Evolutionary conservation across 1,140 invertebrate species (phyloP).

Genomic region (Heliconius himera): DNA sequence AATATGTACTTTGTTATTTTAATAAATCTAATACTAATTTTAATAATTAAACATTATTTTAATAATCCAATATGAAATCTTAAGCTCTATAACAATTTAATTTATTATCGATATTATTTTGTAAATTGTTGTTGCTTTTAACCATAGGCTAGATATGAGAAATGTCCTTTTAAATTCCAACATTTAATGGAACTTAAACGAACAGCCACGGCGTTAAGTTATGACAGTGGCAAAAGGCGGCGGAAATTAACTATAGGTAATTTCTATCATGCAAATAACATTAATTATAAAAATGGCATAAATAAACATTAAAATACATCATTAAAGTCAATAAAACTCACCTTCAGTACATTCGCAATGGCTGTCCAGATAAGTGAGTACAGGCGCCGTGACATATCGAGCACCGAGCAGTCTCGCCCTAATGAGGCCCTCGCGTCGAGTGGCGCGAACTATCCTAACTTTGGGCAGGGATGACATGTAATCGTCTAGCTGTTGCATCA

Average conservation of each 20-base stretch:
- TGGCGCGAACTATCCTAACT: constrained; percentile 93
- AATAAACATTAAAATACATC: neutral
- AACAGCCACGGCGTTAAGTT: too few species aligned
- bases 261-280: too few species aligned
- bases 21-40: neutral
- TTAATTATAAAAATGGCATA: neutral
- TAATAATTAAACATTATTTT: too few species aligned
- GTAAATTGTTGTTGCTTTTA: too few species aligned
- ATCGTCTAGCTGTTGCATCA: constrained; percentile 95
- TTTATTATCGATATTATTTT: too few species aligned
- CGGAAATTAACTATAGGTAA: too few species aligned
- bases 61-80: too few species aligned
- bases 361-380: constrained; percentile 98
- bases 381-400: constrained; percentile 91
- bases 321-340: constrained; percentile 55
- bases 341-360: constrained; percentile 98
- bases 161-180: too few species aligned
- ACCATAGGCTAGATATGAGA: too few species aligned
- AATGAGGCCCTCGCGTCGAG: constrained; percentile 95
- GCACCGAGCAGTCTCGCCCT: constrained; percentile 94
- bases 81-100: too few species aligned
- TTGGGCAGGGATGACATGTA: constrained; percentile 95
- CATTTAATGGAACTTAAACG: too few species aligned
- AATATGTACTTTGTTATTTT: neutral
- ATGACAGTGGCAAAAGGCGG: too few species aligned